Evolutionary conservation across 1,140 invertebrate species (phyloP), one percentile per base, ranked within the genome.

Genomic region (Camponotus pennsylvanicus): DNA sequence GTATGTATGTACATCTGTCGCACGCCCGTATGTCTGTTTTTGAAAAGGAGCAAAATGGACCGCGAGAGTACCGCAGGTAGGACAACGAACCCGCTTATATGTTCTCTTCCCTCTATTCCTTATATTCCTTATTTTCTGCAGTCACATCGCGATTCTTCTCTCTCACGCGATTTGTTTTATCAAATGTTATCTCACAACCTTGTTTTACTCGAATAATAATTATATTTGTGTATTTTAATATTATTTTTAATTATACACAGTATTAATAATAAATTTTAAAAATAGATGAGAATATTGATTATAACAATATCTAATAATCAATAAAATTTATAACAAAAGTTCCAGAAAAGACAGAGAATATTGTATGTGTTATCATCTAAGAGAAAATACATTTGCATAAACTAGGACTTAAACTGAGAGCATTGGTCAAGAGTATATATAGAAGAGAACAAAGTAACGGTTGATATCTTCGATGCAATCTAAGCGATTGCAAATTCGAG

Each of bases 1-100:
- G 21, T 70, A 71, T 71, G 21, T 70, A 71, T 71, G 45, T 61
- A 73, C 79, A 82, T 82, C 79, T 71, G 52, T 80, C 79, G 55
- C 37, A 21, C 34, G 55, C 42, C n/a, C 52, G 21, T 71, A 59
- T 45, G 69, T 75, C 52, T 82, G 52, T 71, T 57, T 34, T 18
- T 63, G 75, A 73, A 83, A 61, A 73, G 13, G 3, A 83, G 55
- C 18, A 61, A 61, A 82, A 82, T 73, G 79, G n/a, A 45, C 40
- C 40, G 27, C 40, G 55, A 82, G 79, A 45, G 32, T 27, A 83
- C n/a, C 55, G 18, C 69, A 49, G 79, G 40, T 75, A 83, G 55
- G 40, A 83, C 79, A 83, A 83, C n/a, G 69, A 83, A 83, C 79
- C 55, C 63, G 18, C 45, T 27, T 69, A 69, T 34, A 49, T 21